Conservation (phyloP, 2,797 vertebrate genomes). For the Halcyon badia region DNA sequence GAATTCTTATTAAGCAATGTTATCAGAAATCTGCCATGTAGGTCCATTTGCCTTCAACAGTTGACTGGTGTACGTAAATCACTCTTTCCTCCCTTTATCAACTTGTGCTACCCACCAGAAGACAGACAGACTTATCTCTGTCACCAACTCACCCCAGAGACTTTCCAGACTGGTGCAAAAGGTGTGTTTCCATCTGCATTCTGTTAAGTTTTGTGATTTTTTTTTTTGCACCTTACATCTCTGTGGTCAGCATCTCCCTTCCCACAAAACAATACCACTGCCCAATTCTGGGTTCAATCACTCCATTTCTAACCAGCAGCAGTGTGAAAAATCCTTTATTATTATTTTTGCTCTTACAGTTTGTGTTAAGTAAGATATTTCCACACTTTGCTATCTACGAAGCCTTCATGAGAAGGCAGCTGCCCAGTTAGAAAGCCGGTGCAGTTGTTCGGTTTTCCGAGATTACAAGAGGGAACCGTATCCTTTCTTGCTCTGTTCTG, state of each 20-base stretch:
- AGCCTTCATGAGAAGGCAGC: background rate
- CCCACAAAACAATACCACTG: background rate
- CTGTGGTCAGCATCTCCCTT: background rate
- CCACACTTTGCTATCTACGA: background rate
- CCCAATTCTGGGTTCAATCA: background rate
- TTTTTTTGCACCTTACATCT: background rate
- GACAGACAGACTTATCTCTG: background rate
- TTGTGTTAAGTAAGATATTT: background rate
- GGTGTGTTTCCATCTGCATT: background rate
- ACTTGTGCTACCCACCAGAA: background rate
- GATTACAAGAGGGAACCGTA: background rate
- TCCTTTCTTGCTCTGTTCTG: background rate
- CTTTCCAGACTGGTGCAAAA: background rate
- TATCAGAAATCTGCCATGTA: background rate
- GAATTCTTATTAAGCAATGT: background rate
- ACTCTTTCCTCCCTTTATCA: background rate
- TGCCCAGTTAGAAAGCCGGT: background rate
- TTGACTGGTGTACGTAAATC: background rate
- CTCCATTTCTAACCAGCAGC: background rate
- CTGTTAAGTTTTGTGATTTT: background rate
- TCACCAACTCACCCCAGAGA: background rate
- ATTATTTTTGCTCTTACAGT: background rate
- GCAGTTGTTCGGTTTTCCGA: accelerated
- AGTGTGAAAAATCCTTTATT: background rate
- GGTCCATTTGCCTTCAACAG: background rate